These are phyloP conservation scores for Malurus alboscapulatus DNA, from an alignment of 2,113 vertebrate species.

Conservation along the genomic window DNA sequence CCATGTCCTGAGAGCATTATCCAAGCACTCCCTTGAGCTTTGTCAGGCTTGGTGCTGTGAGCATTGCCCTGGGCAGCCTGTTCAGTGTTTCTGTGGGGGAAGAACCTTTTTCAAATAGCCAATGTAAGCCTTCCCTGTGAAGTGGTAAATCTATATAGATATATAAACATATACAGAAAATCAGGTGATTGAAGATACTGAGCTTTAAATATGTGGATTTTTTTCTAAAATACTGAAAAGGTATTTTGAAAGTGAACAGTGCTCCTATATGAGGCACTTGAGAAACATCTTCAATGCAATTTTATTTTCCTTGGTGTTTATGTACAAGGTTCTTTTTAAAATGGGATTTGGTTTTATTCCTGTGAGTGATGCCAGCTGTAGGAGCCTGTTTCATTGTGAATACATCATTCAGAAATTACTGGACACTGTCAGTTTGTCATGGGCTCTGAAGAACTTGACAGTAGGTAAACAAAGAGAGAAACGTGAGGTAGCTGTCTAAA, in stretches of 20 bases:
- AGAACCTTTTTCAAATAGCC: neutral
- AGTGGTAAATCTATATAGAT: neutral
- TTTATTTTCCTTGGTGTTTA: neutral
- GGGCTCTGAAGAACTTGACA: neutral
- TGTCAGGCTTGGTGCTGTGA: neutral
- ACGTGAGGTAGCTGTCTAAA: neutral
- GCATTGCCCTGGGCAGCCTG: neutral
- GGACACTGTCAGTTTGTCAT: neutral
- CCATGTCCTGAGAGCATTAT: neutral
- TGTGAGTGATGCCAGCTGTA: neutral
- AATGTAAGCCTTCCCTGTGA: fast-evolving
- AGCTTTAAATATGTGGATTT: fast-evolving
- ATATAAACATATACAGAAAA: neutral
- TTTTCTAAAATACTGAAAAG: neutral
- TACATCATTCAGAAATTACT: neutral
- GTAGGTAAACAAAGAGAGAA: neutral
- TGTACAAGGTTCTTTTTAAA: neutral
- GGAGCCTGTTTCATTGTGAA: neutral
- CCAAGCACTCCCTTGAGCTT: neutral
- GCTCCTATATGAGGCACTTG: neutral
- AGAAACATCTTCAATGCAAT: neutral
- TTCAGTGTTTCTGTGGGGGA: neutral
- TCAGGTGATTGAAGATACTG: neutral
- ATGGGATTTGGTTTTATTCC: neutral
- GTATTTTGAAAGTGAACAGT: fast-evolving